Base-by-base conservation (phyloP, 2,888 invertebrate genomes). In the Anthophora plumipes region DNA sequence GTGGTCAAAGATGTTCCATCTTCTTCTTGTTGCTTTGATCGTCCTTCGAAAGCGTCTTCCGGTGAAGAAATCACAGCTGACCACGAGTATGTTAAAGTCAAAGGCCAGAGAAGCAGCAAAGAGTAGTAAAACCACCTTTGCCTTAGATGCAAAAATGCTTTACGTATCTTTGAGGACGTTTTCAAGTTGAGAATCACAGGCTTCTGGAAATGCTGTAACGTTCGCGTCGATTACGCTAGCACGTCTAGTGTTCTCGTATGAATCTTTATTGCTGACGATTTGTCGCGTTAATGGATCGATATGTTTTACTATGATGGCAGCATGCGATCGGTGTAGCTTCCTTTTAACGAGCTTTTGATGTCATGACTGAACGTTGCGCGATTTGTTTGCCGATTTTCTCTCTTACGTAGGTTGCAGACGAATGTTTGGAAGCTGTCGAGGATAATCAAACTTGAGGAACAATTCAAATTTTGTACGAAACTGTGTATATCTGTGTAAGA, bases 101-200 rank as follows among this genome's bases (percentile, higher is more conserved):
- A 66, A 63, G 48, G 41, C 70, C 71, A 64, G 37, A 55, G 78
- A 63, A 48, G n/a, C 52, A 57, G 64, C 54, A 55, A 64, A 60
- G 73, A 70, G 85, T 77, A 85, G 83, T 88, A 83, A 85, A 85
- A 77, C n/a, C 57, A 69, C 60, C 79, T 76, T 83, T 88, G 77
- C 77, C 48, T 25, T 31, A n/a, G n/a, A n/a, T n/a, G n/a, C n/a
- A n/a, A 43, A 84, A 80, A 84, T 86, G 80, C 80, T 87, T 87
- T 63, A 74, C 80, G 71, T 77, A 73, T 70, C 59, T 71, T 55
- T 48, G 20, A n/a, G 61, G 79, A 74, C 74, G 71, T 82, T 83
- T 74, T 82, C 79, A 83, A n/a, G 73, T 61, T 43, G 17, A 43
- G 48, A 9, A 46, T 43, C 55, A 46, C 37, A 31, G 25, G 39